These are phyloP conservation scores for Zele albiditarsus DNA, from an alignment of 2,888 invertebrate genomes.

Conservation along the genomic window DNA sequence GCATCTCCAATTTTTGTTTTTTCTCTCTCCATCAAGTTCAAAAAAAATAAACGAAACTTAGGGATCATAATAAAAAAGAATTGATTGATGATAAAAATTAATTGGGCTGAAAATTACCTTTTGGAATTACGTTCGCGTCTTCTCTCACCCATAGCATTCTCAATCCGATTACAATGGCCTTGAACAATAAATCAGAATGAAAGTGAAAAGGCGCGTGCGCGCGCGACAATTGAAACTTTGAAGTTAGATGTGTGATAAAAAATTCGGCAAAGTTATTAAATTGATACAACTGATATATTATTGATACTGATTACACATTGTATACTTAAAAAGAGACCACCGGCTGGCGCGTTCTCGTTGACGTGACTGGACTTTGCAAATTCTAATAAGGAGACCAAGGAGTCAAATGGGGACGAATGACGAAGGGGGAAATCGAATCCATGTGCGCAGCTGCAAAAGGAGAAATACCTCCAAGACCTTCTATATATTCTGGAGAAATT, in stretches of 20 bases:
- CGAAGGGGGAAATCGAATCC: constrained; percentile 53
- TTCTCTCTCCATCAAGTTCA: neutral
- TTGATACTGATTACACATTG: constrained; percentile 36
- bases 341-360: constrained; percentile 52
- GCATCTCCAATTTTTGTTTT: constrained; percentile 83
- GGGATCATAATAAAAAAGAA: neutral
- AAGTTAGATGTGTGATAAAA: too few relatives aligned
- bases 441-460: constrained; percentile 66
- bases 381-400: constrained; percentile 64
- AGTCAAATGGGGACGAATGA: constrained; percentile 29
- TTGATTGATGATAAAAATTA: neutral
- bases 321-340: constrained; percentile 12
- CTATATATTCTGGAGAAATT: constrained; percentile 27
- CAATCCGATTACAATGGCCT: constrained; percentile 47
- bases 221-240: neutral
- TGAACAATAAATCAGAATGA: constrained; percentile 38
- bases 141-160: constrained; percentile 70
- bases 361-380: constrained; percentile 63
- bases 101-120: constrained; percentile 60
- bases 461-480: constrained; percentile 9
- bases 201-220: constrained; percentile 20
- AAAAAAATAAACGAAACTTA: too few relatives aligned
- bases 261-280: too few relatives aligned
- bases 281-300: neutral
- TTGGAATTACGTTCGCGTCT: constrained; percentile 65